Percentiles rank a stretch among this genome's conserved stretches.
Evolutionary conservation across 2,888 invertebrate genomes (phyloP).

Genomic region (Eupithecia subfuscata): DNA sequence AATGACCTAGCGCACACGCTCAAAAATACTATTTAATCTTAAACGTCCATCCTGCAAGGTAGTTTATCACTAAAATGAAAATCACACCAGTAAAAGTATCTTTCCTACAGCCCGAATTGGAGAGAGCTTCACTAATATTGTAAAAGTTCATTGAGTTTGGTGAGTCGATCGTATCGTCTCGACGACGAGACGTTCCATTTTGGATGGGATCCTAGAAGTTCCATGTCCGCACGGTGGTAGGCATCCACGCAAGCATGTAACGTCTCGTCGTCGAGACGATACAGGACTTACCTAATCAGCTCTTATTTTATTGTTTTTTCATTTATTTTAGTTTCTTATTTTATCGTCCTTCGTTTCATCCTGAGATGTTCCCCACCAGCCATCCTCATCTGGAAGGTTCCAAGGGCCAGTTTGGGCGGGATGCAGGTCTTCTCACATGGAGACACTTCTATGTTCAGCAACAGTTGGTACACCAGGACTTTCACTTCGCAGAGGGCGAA

Average conservation of each 20-base stretch:
- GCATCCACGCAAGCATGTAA: too few relatives aligned
- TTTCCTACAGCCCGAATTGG: background rate
- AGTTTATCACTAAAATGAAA: background rate
- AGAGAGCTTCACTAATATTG: background rate
- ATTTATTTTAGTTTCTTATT: too few relatives aligned
- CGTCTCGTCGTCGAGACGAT: background rate
- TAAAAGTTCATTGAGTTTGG: background rate
- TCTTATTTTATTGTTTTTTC: background rate
- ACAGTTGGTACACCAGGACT: slow-evolving; percentile 56
- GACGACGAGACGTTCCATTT: too few relatives aligned
- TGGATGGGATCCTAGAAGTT: too few relatives aligned
- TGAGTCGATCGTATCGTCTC: too few relatives aligned
- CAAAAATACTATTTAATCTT: too few relatives aligned
- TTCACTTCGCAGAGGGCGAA: slow-evolving; percentile 64
- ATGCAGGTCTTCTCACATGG: slow-evolving; percentile 54
- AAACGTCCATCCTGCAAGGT: background rate
- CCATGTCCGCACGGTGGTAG: too few relatives aligned
- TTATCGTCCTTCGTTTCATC: slow-evolving; percentile 45
- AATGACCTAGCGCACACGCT: too few relatives aligned
- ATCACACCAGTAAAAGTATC: background rate
- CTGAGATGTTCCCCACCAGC: slow-evolving; percentile 62
- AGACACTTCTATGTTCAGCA: slow-evolving; percentile 55
- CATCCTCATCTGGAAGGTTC: slow-evolving; percentile 53
- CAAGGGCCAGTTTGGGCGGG: slow-evolving; percentile 43
- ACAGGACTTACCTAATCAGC: background rate